Base-by-base conservation (phyloP, 1,140 invertebrate species). In the Drosophila watanabei region DNA sequence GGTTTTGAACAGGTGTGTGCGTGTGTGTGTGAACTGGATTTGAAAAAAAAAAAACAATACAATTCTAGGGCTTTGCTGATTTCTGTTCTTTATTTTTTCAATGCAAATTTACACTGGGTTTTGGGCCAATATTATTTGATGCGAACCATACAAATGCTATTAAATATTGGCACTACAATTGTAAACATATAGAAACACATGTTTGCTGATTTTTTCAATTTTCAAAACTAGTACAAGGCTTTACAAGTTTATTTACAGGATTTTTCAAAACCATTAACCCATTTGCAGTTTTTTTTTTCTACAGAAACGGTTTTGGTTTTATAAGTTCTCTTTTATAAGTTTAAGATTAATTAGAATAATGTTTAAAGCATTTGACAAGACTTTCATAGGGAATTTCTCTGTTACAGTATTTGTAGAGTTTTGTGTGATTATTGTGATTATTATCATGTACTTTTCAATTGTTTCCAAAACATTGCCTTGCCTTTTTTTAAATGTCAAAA, bases 1-100 rank as follows among this genome's bases (percentile, higher is more conserved):
- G 24, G 24, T 4, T 32, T 20, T 6, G 43, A 37, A 37, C 52
- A 56, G 52, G 52, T 56, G 35, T 52, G 68, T 28, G 9, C 14
- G 24, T 54, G 60, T 30, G 18, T 24, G 60, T 24, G 41, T 46
- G 65, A 73, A 69, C 66, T 82, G 80, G 68, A 68, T 39, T 57
- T 48, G 18, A 24, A 24, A 24, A 24, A 24, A 65, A 39, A 30
- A 72, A 52, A 37, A 73, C 71, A 52, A 52, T 37, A 52, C 35
- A 60, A 60, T 60, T 73, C n/a, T 58, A 60, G 54, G 37, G 70
- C 30, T 59, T 51, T 51, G 45, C 33, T 37, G 68, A 60, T 72
- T 52, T 59, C n/a, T 18, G 30, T 71, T 71, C 35, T 52, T 56
- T 28, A 8, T 68, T 33, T 43, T 39, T 56, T n/a, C 11, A 46